phyloP scores from a whole-genome alignment of 2,797 vertebrate species.

The Syngnathus acus region DNA sequence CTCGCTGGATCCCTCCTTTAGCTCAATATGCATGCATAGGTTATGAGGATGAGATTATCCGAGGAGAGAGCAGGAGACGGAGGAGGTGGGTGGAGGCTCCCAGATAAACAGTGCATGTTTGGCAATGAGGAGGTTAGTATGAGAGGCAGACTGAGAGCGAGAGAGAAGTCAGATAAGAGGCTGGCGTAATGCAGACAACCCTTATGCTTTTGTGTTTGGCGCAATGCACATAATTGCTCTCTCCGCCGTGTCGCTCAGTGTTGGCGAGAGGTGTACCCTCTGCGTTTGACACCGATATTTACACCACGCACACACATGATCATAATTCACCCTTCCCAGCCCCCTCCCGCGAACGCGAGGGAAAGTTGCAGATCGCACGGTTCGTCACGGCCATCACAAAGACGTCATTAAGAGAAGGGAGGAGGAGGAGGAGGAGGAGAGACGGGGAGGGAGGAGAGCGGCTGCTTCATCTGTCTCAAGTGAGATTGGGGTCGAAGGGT shows the following conservation, averaged over 20 bases:
- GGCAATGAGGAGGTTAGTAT: slow-evolving; percentile 25
- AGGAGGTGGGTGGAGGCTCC: slow-evolving; percentile 10
- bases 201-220: slow-evolving; percentile 48
- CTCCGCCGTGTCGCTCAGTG: slow-evolving; percentile 33
- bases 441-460: slow-evolving; percentile 7
- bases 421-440: slow-evolving; percentile 7
- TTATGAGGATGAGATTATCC: slow-evolving; percentile 46
- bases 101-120: slow-evolving; percentile 19
- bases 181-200: slow-evolving; percentile 40
- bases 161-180: slow-evolving; percentile 47
- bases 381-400: slow-evolving; percentile 48
- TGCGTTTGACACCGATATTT: slow-evolving; percentile 62
- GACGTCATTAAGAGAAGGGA: slow-evolving; percentile 47
- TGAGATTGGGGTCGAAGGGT: slow-evolving; percentile 67
- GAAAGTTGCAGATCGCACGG: slow-evolving; percentile 47
- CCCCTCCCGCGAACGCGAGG: slow-evolving; percentile 15
- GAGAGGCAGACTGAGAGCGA: slow-evolving; percentile 27
- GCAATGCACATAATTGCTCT: slow-evolving; percentile 53
- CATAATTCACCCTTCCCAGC: slow-evolving; percentile 7
- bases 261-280: slow-evolving; percentile 47
- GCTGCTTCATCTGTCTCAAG: slow-evolving; percentile 68
- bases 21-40: slow-evolving; percentile 46
- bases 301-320: slow-evolving; percentile 28
- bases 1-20: slow-evolving; percentile 48
- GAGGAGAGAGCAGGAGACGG: slow-evolving; percentile 28